Percentiles rank a stretch among this genome's conserved stretches.
These are phyloP conservation scores for Drosophila vallismaia DNA, from an alignment of 2,888 invertebrate species.

Conservation along the genomic window DNA sequence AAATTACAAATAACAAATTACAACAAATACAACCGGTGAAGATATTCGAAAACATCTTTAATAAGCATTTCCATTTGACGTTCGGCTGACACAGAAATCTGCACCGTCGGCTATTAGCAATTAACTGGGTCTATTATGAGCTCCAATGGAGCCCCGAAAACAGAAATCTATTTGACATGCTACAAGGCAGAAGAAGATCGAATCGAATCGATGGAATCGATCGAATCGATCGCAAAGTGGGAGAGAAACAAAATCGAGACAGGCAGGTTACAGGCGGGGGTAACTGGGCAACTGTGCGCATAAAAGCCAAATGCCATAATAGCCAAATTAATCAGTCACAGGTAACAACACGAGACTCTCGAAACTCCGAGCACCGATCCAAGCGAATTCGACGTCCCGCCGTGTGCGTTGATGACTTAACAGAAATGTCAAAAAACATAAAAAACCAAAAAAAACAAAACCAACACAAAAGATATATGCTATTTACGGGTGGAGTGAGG, in stretches of 20 bases:
- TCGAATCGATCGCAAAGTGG: constrained; percentile 55
- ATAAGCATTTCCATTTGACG: constrained; percentile 66
- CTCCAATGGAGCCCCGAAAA: constrained; percentile 41
- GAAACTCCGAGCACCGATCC: constrained; percentile 36
- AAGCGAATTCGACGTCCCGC: constrained; percentile 59
- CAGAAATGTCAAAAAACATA: constrained; percentile 73
- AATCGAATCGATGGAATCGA: constrained; percentile 78
- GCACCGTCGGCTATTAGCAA: constrained; percentile 80
- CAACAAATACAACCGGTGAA: constrained; percentile 10
- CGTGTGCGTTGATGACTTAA: constrained; percentile 75
- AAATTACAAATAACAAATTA: constrained; percentile 50
- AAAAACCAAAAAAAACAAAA: constrained; percentile 25
- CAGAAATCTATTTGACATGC: constrained; percentile 70
- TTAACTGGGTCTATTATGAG: constrained; percentile 79
- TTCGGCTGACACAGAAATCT: constrained; percentile 76
- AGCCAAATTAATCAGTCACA: constrained; percentile 80
- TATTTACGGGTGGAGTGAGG: constrained; percentile 3
- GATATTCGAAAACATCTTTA: constrained; percentile 51
- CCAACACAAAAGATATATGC: neutral
- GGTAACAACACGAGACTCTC: constrained; percentile 62
- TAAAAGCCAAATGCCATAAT: constrained; percentile 78
- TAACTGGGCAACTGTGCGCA: constrained; percentile 67
- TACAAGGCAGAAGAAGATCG: constrained; percentile 79
- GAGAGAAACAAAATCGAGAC: constrained; percentile 14
- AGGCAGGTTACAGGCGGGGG: constrained; percentile 30